Percentiles rank a stretch among this genome's conserved stretches.
Evolutionary conservation across 2,113 vertebrate species (phyloP).

Genomic region (Lepus timidus): DNA sequence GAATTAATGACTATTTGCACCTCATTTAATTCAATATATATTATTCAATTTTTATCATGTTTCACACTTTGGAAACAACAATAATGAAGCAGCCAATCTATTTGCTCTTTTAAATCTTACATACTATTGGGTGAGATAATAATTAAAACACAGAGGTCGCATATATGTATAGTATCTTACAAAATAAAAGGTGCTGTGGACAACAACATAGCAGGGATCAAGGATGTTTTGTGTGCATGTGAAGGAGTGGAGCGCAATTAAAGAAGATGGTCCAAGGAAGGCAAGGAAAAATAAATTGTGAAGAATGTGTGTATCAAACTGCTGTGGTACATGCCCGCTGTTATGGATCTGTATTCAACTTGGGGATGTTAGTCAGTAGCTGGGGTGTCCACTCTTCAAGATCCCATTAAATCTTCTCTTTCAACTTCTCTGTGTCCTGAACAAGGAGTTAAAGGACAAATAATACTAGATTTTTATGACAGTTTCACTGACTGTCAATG

Average conservation of each 20-base stretch:
- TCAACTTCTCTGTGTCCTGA: not conserved
- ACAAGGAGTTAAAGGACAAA: not conserved
- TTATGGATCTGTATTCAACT: not conserved
- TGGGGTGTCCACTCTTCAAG: not conserved
- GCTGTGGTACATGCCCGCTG: too few relatives aligned
- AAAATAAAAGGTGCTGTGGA: not conserved
- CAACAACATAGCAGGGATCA: not conserved
- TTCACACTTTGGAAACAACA: not conserved
- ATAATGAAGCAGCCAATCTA: not conserved
- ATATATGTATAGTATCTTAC: not conserved
- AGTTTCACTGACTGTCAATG: not conserved
- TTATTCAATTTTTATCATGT: not conserved
- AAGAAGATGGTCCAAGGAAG: not conserved
- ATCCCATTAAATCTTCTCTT: not conserved
- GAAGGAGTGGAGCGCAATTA: not conserved
- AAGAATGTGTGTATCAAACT: fast-evolving
- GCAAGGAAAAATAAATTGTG: not conserved
- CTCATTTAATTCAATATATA: not conserved
- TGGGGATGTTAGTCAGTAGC: not conserved
- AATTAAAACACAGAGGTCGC: not conserved
- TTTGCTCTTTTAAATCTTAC: not conserved
- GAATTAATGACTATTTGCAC: not conserved
- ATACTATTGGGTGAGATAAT: not conserved
- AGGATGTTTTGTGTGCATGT: not conserved
- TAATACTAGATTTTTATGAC: not conserved